Percentiles rank a stretch among this genome's conserved stretches.
phyloP scores from a whole-genome alignment of 2,797 vertebrate genomes.

The Sylvia borin region DNA sequence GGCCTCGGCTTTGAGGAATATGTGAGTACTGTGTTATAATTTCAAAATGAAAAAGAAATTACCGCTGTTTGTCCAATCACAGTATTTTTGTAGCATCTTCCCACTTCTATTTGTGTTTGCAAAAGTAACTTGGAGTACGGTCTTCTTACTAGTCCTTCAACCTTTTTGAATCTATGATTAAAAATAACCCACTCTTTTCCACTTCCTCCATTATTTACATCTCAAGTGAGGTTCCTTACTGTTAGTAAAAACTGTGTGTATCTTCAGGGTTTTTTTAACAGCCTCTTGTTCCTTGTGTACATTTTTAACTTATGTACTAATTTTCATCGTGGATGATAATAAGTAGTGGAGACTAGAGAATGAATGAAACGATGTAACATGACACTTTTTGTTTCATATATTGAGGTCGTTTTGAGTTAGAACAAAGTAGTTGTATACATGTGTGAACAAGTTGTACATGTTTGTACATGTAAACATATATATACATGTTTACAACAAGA shows the following conservation, averaged over 20 bases:
- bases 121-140: not conserved
- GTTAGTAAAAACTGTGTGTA: not conserved
- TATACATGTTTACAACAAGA: too few relatives aligned
- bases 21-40: constrained; percentile 81
- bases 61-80: not conserved
- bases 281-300: not conserved
- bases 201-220: not conserved
- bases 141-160: not conserved
- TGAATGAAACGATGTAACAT: not conserved
- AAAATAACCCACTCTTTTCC: not conserved
- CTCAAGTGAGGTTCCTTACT: not conserved
- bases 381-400: not conserved
- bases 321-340: not conserved
- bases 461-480: not conserved
- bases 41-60: not conserved
- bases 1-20: constrained; percentile 97
- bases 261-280: not conserved
- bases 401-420: not conserved
- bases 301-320: not conserved
- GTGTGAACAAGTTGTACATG: too few relatives aligned
- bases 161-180: not conserved
- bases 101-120: not conserved
- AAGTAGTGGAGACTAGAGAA: not conserved
- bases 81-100: not conserved
- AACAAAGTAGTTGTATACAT: not conserved